Conservation (phyloP, 2,888 invertebrate genomes). For the Fragum whitleyi region DNA sequence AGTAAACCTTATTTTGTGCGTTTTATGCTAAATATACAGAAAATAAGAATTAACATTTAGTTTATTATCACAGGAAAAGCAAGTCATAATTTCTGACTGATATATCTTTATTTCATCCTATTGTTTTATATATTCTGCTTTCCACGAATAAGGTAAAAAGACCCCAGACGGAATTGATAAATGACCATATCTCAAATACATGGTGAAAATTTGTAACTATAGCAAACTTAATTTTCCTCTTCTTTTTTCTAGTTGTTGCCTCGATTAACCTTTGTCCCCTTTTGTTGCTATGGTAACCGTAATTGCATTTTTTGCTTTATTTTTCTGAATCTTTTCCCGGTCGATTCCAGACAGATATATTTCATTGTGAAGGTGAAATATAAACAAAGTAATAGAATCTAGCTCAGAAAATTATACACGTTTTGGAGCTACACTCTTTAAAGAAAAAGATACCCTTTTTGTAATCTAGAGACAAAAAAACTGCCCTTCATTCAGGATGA, state of each 20-base stretch:
- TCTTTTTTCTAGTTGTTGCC: not conserved
- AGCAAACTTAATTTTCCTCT: not conserved
- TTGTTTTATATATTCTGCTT: too few relatives aligned
- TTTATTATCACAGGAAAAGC: too few relatives aligned
- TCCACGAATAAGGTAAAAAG: not conserved
- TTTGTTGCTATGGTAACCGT: constrained; percentile 1
- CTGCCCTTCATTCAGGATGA: too few relatives aligned
- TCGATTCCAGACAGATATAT: constrained; percentile 4
- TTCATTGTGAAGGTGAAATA: constrained; percentile 1
- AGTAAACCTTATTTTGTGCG: too few relatives aligned
- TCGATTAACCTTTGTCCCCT: constrained; percentile 4
- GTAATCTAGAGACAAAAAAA: too few relatives aligned
- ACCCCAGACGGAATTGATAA: constrained; percentile 22
- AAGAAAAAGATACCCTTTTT: too few relatives aligned
- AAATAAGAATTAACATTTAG: too few relatives aligned
- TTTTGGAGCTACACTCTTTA: not conserved
- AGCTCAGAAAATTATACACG: constrained; percentile 1
- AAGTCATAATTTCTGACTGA: too few relatives aligned
- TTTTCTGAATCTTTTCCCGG: not conserved
- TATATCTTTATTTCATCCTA: too few relatives aligned
- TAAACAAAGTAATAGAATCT: not conserved
- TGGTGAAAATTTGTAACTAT: constrained; percentile 11
- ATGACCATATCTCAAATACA: constrained; percentile 21
- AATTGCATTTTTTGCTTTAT: not conserved
- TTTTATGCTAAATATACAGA: too few relatives aligned